Evolutionary conservation across 2,888 invertebrate genomes (phyloP), one percentile per base, ranked within the genome.

Genomic region (Cantharis flavilabris): DNA sequence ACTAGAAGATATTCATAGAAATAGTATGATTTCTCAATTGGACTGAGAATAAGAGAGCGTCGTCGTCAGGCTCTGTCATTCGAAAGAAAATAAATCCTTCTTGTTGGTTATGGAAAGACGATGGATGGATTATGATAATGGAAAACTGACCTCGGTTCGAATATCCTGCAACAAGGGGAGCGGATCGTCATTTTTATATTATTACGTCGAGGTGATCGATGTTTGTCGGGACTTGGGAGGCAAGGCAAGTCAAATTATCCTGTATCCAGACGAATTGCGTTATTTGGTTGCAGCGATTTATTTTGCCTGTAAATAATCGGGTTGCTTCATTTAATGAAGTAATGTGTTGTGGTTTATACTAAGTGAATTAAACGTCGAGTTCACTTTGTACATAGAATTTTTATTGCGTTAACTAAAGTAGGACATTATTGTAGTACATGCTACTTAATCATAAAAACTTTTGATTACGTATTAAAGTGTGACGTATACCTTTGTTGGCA

Each of bases 371-470:
- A 49, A 49, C n/a, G 49, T 49, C 49, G 7, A 49, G 2, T 49
- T n/a, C 7, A 49, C 16, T 73, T 71, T 74, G 71, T 73, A 72
- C 65, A 26, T 18, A 26, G 72, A 70, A 73, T 77, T 78, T 75
- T 79, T 77, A 77, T 79, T 75, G 76, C 78, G 69, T 76, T 76
- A 75, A 69, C 74, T 78, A 78, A 80, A 78, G 80, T 80, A 76
- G 80, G 78, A 78, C 80, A 80, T 76, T 76, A 26, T 67, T 67
- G 26, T 67, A 23, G 26, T 67, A 26, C 65, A 23, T 65, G 23
- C 71, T 70, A 65, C 18, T 69, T 33, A 20, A 69, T 69, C 20
- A 71, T 63, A 67, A 72, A 76, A 76, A 75, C 74, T 67, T 75
- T 70, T 70, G 65, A 67, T 79, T 79, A 69, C 79, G 76, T 78